These are phyloP conservation scores for Glaucomys volans DNA, from an alignment of 2,113 vertebrate genomes.

Conservation along the genomic window DNA sequence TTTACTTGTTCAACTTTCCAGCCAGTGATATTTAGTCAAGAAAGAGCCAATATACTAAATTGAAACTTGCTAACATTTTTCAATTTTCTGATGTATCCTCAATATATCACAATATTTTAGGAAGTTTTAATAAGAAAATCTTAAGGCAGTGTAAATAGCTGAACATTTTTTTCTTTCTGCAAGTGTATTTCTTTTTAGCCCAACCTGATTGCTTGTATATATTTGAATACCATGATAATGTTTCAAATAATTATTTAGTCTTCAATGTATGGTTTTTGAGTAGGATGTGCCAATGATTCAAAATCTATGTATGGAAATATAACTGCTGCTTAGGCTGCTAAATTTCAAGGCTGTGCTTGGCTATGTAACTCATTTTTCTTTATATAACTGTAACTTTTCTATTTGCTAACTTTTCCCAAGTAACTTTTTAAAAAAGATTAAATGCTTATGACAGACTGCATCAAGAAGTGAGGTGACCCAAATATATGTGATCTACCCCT, in stretches of 20 bases:
- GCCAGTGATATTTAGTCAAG: conserved; percentile 20
- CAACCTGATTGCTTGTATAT: conserved; percentile 43
- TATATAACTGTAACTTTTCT: conserved; percentile 67
- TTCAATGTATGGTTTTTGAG: conserved; percentile 73
- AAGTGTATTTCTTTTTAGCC: conserved; percentile 63
- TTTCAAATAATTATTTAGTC: conserved; percentile 69
- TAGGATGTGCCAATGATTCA: conserved; percentile 80
- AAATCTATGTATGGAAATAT: conserved; percentile 70
- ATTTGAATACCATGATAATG: conserved; percentile 72
- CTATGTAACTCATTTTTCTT: conserved; percentile 69
- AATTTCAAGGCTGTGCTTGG: conserved; percentile 50
- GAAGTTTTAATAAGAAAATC: conserved; percentile 61
- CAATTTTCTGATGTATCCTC: conserved; percentile 60
- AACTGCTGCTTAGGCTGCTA: conserved; percentile 64
- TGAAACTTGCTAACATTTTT: conserved; percentile 28
- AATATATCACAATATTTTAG: conserved; percentile 68
- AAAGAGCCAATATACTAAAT: conserved; percentile 48
- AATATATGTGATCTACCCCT: background rate
- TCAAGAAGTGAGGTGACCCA: background rate
- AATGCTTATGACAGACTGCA: background rate
- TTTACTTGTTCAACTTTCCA: conserved; percentile 47
- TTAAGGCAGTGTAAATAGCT: conserved; percentile 34
- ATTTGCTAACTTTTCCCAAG: conserved; percentile 54
- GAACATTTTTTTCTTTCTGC: conserved; percentile 44
- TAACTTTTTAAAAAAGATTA: conserved; percentile 33